Conservation (phyloP, 2,797 vertebrate genomes). For the Tinamus major region DNA sequence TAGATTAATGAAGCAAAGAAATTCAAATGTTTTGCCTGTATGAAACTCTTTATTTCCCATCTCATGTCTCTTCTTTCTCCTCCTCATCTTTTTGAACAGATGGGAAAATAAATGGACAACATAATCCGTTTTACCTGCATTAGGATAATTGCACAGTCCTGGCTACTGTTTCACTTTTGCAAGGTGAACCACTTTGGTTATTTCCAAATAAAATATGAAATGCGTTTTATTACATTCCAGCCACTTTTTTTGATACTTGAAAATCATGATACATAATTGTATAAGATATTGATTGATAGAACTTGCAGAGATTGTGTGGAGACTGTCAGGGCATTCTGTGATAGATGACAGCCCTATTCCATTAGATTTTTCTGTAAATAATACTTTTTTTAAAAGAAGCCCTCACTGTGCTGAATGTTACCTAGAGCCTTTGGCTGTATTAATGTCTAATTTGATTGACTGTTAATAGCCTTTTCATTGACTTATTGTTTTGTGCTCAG, state of each 20-base stretch:
- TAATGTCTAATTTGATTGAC: neutral
- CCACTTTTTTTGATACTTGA: neutral
- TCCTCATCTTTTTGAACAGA: neutral
- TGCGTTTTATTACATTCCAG: neutral
- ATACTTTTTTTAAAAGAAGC: neutral
- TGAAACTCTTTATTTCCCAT: neutral
- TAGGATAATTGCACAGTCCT: neutral
- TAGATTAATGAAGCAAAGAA: neutral
- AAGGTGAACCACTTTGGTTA: neutral
- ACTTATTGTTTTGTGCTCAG: neutral
- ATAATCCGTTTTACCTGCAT: neutral
- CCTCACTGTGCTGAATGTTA: neutral
- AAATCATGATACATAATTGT: neutral
- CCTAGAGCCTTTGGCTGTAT: neutral
- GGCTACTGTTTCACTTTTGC: neutral
- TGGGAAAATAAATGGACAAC: neutral
- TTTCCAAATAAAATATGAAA: neutral
- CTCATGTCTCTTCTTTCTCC: neutral
- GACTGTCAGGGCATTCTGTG: rapidly evolving
- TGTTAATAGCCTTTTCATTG: neutral
- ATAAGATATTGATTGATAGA: neutral
- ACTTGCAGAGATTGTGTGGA: neutral
- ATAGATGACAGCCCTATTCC: neutral
- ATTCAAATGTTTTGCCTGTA: rapidly evolving
- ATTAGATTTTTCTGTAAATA: neutral